A percentile compares a stretch with the other conserved stretches of the same genome.
These are phyloP conservation scores for Sinelater perroti DNA, from an alignment of 2,888 invertebrate genomes.

Conservation along the genomic window DNA sequence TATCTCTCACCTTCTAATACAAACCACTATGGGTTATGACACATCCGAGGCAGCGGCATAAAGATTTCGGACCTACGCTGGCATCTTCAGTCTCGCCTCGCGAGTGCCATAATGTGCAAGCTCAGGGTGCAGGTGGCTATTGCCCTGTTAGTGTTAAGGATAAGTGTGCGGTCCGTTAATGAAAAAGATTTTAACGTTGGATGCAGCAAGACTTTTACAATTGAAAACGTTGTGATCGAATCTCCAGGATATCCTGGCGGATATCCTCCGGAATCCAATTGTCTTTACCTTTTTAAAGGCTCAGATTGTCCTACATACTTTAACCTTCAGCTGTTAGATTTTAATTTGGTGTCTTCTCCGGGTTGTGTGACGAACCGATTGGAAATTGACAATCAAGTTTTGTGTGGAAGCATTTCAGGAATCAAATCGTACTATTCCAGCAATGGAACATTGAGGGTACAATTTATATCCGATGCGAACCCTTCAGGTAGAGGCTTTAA, in stretches of 20 bases:
- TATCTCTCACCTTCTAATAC: conserved; percentile 26
- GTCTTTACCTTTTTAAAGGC: conserved; percentile 64
- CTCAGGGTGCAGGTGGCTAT: not conserved
- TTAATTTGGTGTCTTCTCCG: conserved; percentile 61
- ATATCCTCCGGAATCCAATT: conserved; percentile 59
- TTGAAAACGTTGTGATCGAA: conserved; percentile 52
- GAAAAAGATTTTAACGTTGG: conserved; percentile 32
- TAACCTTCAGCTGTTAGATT: conserved; percentile 66
- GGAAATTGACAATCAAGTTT: conserved; percentile 60
- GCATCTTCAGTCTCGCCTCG: conserved; percentile 3
- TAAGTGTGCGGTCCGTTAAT: too few relatives aligned
- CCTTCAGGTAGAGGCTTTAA: conserved; percentile 61
- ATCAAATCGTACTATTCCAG: conserved; percentile 61
- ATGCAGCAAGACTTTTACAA: conserved; percentile 60
- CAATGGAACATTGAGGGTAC: conserved; percentile 61
- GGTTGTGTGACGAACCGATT: conserved; percentile 65
- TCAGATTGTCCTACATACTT: conserved; percentile 63
- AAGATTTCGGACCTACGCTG: conserved; percentile 1
- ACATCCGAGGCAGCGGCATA: conserved; percentile 5
- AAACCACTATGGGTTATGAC: conserved; percentile 19
- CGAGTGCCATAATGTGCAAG: conserved; percentile 12
- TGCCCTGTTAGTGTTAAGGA: too few relatives aligned
- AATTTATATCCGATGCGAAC: conserved; percentile 60
- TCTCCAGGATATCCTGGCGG: conserved; percentile 5
- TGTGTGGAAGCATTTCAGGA: conserved; percentile 64